A percentile compares a stretch with the other conserved stretches of the same genome.
These are phyloP conservation scores for Sphaerophoria taeniata DNA, from an alignment of 2,888 invertebrate genomes.

Conservation along the genomic window DNA sequence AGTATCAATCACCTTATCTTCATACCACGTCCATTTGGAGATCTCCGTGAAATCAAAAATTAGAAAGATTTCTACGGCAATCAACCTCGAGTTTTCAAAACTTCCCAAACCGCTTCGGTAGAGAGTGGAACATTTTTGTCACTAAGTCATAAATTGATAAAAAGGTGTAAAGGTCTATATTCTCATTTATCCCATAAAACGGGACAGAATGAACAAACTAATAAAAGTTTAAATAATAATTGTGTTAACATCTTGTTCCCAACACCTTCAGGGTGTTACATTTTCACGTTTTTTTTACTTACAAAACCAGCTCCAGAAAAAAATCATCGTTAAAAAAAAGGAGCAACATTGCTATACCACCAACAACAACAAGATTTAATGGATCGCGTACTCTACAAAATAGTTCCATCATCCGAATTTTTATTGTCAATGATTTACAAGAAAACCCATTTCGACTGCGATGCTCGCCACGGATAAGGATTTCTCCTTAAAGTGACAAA, in stretches of 20 bases:
- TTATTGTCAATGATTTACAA: constrained; percentile 62
- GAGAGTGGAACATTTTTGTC: too few relatives aligned
- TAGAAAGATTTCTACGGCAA: too few relatives aligned
- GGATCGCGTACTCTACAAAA: not conserved
- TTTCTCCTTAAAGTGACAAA: constrained; percentile 68
- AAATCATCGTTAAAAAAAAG: constrained; percentile 31
- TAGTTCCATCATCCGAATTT: constrained; percentile 45
- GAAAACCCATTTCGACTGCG: constrained; percentile 61
- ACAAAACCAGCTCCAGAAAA: constrained; percentile 4
- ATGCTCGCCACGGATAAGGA: constrained; percentile 67
- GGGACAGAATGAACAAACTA: not conserved
- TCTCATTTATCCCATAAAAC: not conserved
- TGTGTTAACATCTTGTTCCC: constrained; percentile 27
- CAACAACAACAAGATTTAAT: constrained; percentile 1
- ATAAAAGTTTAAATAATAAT: not conserved
- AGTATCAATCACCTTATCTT: too few relatives aligned
- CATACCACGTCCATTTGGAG: too few relatives aligned
- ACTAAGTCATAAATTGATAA: too few relatives aligned
- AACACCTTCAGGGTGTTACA: constrained; percentile 44
- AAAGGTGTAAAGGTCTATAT: too few relatives aligned
- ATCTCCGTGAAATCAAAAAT: too few relatives aligned
- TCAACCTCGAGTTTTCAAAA: too few relatives aligned
- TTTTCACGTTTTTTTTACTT: not conserved
- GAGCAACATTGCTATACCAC: constrained; percentile 39
- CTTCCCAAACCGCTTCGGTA: too few relatives aligned